Percentiles rank a stretch among this genome's conserved stretches.
Evolutionary conservation across 2,113 vertebrate species (phyloP).

Genomic region (Onychostoma macrolepis): DNA sequence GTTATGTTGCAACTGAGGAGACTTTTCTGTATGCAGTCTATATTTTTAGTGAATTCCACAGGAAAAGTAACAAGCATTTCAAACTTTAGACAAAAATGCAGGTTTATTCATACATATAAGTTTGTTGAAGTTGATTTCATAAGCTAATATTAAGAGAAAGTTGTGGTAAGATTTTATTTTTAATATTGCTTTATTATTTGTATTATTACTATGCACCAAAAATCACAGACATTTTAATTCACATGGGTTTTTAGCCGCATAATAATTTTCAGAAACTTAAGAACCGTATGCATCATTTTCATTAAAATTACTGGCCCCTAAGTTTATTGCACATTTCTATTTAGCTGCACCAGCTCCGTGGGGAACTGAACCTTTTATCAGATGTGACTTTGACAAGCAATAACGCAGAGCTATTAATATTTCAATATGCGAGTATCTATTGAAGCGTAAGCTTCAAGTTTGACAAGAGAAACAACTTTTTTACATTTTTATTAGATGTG

Average conservation of each 20-base stretch:
- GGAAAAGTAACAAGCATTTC: neutral
- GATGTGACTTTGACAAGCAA: conserved; percentile 41
- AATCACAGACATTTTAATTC: conserved; percentile 5
- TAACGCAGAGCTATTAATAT: conserved; percentile 47
- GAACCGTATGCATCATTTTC: neutral
- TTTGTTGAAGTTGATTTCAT: no score
- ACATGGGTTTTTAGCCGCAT: neutral
- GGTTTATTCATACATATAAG: no score
- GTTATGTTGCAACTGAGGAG: neutral
- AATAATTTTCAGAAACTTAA: neutral
- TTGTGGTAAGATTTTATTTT: neutral
- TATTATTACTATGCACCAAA: neutral
- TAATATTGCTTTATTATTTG: neutral
- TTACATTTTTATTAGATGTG: conserved; percentile 21
- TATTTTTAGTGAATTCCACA: neutral
- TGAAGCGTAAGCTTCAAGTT: conserved; percentile 35
- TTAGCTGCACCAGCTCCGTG: neutral
- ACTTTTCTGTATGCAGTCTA: neutral
- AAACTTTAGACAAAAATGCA: neutral
- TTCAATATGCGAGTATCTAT: conserved; percentile 38
- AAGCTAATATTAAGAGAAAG: neutral
- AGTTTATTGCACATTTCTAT: conserved; percentile 36
- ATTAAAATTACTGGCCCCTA: conserved; percentile 34
- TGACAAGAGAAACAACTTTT: conserved; percentile 45
- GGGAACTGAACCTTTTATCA: conserved; percentile 23